These are phyloP conservation scores for Meliscaeva auricollis DNA, from an alignment of 2,888 invertebrate species.

Conservation along the genomic window DNA sequence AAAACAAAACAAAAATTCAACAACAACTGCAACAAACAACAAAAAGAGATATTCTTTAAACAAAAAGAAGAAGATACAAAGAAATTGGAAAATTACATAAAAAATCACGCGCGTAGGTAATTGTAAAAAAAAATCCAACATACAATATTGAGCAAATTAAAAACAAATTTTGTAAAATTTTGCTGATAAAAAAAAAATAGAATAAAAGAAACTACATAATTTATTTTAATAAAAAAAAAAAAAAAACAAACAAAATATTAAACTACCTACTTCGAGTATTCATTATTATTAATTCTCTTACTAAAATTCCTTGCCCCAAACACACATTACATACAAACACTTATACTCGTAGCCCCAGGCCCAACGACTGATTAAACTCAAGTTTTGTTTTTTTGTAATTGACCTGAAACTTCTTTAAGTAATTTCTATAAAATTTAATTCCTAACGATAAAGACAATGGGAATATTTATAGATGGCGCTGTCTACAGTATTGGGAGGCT, in stretches of 20 bases:
- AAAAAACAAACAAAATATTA: conserved; percentile 57
- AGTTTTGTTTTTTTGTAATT: not conserved
- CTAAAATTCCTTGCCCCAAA: conserved; percentile 40
- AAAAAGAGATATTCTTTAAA: conserved; percentile 29
- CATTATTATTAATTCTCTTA: conserved; percentile 71
- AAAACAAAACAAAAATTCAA: conserved; percentile 29
- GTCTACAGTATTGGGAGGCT: too few relatives aligned
- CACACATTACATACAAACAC: not conserved
- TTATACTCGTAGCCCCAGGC: not conserved
- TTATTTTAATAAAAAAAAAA: conserved; percentile 60
- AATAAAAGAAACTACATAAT: conserved; percentile 36
- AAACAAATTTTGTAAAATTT: conserved; percentile 38
- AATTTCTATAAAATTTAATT: not conserved
- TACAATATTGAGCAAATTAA: conserved; percentile 37
- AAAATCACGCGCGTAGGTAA: conserved; percentile 57
- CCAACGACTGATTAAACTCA: conserved; percentile 22
- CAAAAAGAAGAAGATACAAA: conserved; percentile 19
- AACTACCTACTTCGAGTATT: conserved; percentile 71
- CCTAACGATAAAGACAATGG: too few relatives aligned
- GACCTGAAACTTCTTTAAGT: conserved; percentile 9
- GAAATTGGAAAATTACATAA: too few relatives aligned
- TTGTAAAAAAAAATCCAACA: conserved; percentile 32
- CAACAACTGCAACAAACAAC: conserved; percentile 36
- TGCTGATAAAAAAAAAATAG: conserved; percentile 54
- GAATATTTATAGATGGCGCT: too few relatives aligned